Evolutionary conservation across 2,888 invertebrate genomes (phyloP).

Genomic region (Metacarcinus magister): DNA sequence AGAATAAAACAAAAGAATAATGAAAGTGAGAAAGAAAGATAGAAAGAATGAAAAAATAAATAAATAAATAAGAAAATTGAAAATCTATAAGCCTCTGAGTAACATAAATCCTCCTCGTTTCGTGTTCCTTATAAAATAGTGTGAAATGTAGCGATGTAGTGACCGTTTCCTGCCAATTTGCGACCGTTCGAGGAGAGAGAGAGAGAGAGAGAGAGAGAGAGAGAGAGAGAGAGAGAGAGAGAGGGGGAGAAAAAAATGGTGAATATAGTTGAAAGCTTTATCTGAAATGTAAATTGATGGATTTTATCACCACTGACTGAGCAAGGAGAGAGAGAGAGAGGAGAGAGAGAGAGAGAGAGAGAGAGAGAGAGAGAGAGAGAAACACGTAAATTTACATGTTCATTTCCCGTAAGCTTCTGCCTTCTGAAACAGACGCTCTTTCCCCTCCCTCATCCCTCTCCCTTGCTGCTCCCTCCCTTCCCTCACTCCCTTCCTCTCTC

Average conservation of each 20-base stretch:
- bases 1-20: no score
- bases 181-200: neutral
- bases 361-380: slow-evolving; percentile 36
- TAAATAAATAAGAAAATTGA: neutral
- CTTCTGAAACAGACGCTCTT: neutral
- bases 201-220: neutral
- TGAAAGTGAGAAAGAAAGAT: neutral
- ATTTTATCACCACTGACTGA: slow-evolving; percentile 6
- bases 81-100: neutral
- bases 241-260: neutral
- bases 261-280: slow-evolving; percentile 43
- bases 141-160: neutral
- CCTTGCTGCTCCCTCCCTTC: neutral
- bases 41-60: neutral
- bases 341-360: slow-evolving; percentile 39
- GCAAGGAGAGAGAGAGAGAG: neutral
- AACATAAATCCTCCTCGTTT: neutral
- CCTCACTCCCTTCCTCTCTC: neutral
- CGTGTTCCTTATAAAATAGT: neutral
- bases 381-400: slow-evolving; percentile 20
- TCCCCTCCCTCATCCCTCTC: neutral
- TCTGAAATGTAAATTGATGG: slow-evolving; percentile 44
- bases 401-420: slow-evolving; percentile 52
- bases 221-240: neutral
- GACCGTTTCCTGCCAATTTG: neutral